These are phyloP conservation scores for Sarcophaga caerulescens DNA, from an alignment of 2,888 invertebrate genomes.

Conservation along the genomic window DNA sequence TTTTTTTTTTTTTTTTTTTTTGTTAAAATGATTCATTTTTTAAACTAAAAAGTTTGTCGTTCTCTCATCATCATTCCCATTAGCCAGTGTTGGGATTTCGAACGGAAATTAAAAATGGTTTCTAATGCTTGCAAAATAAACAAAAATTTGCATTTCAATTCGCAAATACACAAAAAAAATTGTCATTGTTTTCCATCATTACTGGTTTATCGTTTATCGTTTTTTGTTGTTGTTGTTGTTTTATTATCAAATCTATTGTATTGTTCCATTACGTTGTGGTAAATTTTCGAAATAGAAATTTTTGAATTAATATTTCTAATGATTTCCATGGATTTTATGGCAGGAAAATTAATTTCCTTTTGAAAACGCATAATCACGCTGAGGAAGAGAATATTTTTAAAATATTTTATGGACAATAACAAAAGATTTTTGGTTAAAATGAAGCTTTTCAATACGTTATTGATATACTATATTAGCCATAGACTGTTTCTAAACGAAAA, in stretches of 20 bases:
- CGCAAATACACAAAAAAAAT: background rate
- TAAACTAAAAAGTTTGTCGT: no score
- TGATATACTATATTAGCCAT: no score
- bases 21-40: background rate
- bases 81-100: conserved; percentile 4
- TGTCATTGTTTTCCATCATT: background rate
- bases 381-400: background rate
- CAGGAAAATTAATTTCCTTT: background rate
- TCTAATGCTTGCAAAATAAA: background rate
- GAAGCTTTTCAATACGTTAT: no score
- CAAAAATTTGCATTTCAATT: conserved; percentile 32
- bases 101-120: conserved; percentile 67
- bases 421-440: no score
- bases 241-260: background rate
- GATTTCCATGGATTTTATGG: background rate
- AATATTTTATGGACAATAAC: background rate
- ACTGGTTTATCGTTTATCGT: no score
- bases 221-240: background rate
- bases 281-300: background rate
- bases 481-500: no score
- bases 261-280: background rate
- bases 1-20: background rate
- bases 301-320: background rate
- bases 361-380: background rate
- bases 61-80: background rate